A percentile compares a stretch with the other conserved stretches of the same genome.
phyloP scores from a whole-genome alignment of 2,113 vertebrate species.

The Odontesthes bonariensis region DNA sequence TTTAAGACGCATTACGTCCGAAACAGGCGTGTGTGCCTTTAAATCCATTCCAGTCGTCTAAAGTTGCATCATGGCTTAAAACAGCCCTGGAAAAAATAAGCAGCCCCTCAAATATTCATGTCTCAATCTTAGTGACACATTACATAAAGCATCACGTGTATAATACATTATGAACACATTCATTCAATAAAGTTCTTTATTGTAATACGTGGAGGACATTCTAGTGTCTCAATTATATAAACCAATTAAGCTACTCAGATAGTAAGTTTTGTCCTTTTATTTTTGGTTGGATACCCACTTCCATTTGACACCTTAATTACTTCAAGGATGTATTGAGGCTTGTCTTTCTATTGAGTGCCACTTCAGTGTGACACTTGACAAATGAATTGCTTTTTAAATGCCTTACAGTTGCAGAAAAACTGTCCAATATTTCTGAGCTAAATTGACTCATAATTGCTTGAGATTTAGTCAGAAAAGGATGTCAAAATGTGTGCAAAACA shows the following conservation, averaged over 20 bases:
- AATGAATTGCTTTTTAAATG: constrained; percentile 27
- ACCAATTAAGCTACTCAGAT: constrained; percentile 3
- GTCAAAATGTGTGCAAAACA: neutral
- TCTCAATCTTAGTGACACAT: neutral
- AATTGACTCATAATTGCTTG: constrained; percentile 13
- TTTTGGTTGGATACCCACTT: constrained; percentile 12
- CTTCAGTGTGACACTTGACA: constrained; percentile 38
- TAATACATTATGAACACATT: no score
- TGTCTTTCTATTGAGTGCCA: constrained; percentile 21
- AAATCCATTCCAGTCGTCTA: neutral
- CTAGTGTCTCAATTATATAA: neutral
- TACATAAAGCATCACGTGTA: no score
- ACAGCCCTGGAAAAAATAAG: neutral
- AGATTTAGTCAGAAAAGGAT: constrained; percentile 26
- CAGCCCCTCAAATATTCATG: neutral
- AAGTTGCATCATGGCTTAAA: neutral
- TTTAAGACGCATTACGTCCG: neutral
- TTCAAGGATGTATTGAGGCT: constrained; percentile 14
- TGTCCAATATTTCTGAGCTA: constrained; percentile 15
- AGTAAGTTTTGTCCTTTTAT: constrained; percentile 12
- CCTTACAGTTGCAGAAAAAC: constrained; percentile 36
- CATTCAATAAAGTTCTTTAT: no score
- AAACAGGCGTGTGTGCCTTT: neutral
- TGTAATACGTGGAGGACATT: no score
- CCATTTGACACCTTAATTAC: constrained; percentile 10